These are phyloP conservation scores for Oeneis ivallda DNA, from an alignment of 2,888 invertebrate species.

Conservation along the genomic window DNA sequence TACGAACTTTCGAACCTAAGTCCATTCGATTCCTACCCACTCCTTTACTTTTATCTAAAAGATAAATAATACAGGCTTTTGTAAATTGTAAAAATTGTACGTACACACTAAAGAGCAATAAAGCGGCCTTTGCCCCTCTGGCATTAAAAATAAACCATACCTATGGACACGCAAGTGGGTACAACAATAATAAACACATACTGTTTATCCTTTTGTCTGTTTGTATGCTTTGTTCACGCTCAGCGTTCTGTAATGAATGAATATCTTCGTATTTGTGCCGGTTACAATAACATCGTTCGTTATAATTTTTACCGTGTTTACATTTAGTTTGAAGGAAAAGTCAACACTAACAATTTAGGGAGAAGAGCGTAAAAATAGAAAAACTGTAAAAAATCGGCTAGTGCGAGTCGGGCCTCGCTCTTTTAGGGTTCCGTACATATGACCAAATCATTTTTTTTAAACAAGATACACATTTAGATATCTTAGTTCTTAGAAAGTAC, in stretches of 20 bases:
- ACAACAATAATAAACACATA: constrained; percentile 27
- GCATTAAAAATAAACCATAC: constrained; percentile 35
- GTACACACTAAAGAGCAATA: constrained; percentile 4
- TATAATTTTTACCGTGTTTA: not conserved
- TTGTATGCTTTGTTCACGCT: constrained; percentile 29
- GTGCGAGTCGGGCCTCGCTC: too few relatives aligned
- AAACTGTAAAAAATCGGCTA: too few relatives aligned
- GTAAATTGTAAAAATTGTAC: too few relatives aligned
- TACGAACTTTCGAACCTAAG: too few relatives aligned
- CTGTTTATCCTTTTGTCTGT: constrained; percentile 27
- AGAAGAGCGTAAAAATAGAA: too few relatives aligned
- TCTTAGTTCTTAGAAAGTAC: too few relatives aligned
- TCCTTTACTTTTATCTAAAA: too few relatives aligned
- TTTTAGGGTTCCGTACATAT: too few relatives aligned
- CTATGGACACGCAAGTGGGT: constrained; percentile 25
- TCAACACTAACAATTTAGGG: too few relatives aligned
- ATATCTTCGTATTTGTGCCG: constrained; percentile 16
- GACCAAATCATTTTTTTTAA: too few relatives aligned
- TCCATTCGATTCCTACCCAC: too few relatives aligned
- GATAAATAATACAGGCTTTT: not conserved
- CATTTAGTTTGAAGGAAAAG: not conserved
- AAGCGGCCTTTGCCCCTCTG: constrained; percentile 29
- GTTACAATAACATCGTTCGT: constrained; percentile 4
- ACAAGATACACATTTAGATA: too few relatives aligned
- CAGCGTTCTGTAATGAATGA: constrained; percentile 27